Percentiles rank a stretch among this genome's conserved stretches.
These are phyloP conservation scores for Xanthia icteritia DNA, from an alignment of 2,888 invertebrate genomes.

Conservation along the genomic window DNA sequence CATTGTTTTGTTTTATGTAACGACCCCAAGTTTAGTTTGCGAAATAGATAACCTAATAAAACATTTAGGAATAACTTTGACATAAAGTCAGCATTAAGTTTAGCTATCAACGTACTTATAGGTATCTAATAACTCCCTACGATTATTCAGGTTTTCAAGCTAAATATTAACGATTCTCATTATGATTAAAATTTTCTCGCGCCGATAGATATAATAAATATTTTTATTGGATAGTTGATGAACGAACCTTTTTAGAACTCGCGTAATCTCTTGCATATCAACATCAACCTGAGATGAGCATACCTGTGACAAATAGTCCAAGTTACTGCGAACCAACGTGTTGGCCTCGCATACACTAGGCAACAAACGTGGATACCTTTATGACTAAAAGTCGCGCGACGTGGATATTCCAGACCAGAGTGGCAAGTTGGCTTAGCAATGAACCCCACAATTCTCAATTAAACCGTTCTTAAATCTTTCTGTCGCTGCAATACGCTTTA, in stretches of 20 bases:
- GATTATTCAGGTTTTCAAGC: constrained; percentile 1
- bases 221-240: constrained; percentile 30
- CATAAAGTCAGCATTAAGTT: not conserved
- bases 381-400: not conserved
- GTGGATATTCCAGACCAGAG: not conserved
- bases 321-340: constrained; percentile 40
- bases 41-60: not conserved
- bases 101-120: not conserved
- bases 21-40: not conserved
- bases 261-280: constrained; percentile 42
- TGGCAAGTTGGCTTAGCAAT: not conserved
- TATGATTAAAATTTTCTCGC: constrained; percentile 21
- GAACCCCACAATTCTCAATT: not conserved
- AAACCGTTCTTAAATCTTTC: not conserved
- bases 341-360: constrained; percentile 36
- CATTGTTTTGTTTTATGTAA: not conserved
- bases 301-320: constrained; percentile 40
- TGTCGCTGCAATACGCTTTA: not conserved
- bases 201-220: constrained; percentile 30
- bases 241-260: constrained; percentile 33
- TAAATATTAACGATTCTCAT: constrained; percentile 6
- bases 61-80: not conserved
- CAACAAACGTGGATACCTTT: constrained; percentile 13
- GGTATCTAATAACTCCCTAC: not conserved
- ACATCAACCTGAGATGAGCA: constrained; percentile 41